phyloP scores from a whole-genome alignment of 2,888 invertebrate genomes.

The Dasypolia templi region DNA sequence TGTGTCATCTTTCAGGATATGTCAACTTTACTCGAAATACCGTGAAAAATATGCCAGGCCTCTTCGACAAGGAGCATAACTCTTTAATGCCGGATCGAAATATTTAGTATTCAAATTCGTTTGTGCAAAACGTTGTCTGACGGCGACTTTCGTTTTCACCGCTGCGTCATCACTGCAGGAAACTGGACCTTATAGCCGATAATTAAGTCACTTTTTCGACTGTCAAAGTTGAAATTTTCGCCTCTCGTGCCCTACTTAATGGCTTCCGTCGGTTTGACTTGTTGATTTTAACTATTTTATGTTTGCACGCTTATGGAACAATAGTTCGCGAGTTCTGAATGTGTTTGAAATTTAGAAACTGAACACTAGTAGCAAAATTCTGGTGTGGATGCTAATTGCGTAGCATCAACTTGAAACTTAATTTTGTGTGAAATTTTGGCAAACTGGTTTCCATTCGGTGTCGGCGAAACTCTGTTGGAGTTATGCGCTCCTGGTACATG shows the following conservation, averaged over 20 bases:
- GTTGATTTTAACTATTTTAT: constrained; percentile 86
- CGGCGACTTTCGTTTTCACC: constrained; percentile 88
- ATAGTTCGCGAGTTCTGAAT: constrained; percentile 63
- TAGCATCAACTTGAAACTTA: constrained; percentile 30
- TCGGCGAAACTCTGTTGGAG: constrained; percentile 34
- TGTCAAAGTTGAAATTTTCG: constrained; percentile 81
- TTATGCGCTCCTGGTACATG: constrained; percentile 54
- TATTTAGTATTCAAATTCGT: constrained; percentile 87
- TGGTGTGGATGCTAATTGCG: constrained; percentile 45
- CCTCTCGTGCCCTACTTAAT: constrained; percentile 84
- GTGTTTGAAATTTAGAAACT: constrained; percentile 62
- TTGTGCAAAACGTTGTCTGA: constrained; percentile 85
- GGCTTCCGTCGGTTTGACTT: constrained; percentile 83
- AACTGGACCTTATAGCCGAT: constrained; percentile 67
- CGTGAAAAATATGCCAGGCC: constrained; percentile 44
- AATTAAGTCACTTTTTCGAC: constrained; percentile 68
- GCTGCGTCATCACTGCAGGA: constrained; percentile 47
- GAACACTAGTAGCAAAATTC: constrained; percentile 58
- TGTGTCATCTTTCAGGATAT: constrained; percentile 9
- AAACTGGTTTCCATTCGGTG: constrained; percentile 47
- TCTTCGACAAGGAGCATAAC: constrained; percentile 60
- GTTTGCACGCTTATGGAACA: constrained; percentile 74
- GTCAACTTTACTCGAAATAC: neutral
- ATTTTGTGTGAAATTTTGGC: constrained; percentile 40
- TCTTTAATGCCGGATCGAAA: constrained; percentile 72